phyloP scores from a whole-genome alignment of 2,113 vertebrate species.

The Phalacrocorax carbo region DNA sequence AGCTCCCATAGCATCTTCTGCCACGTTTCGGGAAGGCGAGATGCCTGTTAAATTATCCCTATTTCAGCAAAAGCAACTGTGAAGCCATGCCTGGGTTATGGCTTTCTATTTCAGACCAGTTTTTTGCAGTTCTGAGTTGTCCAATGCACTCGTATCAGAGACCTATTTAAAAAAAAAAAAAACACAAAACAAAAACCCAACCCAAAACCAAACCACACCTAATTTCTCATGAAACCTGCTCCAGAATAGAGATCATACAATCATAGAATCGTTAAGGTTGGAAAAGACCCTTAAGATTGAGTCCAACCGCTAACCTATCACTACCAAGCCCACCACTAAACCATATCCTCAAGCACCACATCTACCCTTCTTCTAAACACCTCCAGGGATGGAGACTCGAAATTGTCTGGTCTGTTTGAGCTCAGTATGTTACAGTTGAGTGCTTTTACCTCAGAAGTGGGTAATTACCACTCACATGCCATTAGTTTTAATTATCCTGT shows the following conservation, averaged over 20 bases:
- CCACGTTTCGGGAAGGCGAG: background rate
- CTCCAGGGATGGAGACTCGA: too few species aligned
- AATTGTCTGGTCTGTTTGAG: background rate
- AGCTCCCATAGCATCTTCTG: background rate
- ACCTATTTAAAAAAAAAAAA: background rate
- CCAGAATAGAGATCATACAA: background rate
- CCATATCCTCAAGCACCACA: too few species aligned
- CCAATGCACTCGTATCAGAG: background rate
- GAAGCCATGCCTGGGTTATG: background rate
- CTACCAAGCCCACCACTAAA: too few species aligned
- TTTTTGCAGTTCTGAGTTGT: background rate
- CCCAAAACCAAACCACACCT: too few species aligned
- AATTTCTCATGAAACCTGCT: background rate
- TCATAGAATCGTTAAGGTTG: too few species aligned
- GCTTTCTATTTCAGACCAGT: background rate
- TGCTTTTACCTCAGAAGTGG: slow-evolving; percentile 41
- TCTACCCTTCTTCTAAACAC: too few species aligned
- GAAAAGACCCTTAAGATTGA: too few species aligned
- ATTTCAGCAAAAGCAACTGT: background rate
- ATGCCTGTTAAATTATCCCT: background rate
- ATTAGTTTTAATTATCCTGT: slow-evolving; percentile 47
- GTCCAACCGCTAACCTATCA: too few species aligned
- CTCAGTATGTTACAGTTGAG: background rate
- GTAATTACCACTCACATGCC: slow-evolving; percentile 20
- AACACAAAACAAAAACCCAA: too few species aligned